Evolutionary conservation across 1,140 invertebrate species (phyloP).

Genomic region (Drosophila insularis): DNA sequence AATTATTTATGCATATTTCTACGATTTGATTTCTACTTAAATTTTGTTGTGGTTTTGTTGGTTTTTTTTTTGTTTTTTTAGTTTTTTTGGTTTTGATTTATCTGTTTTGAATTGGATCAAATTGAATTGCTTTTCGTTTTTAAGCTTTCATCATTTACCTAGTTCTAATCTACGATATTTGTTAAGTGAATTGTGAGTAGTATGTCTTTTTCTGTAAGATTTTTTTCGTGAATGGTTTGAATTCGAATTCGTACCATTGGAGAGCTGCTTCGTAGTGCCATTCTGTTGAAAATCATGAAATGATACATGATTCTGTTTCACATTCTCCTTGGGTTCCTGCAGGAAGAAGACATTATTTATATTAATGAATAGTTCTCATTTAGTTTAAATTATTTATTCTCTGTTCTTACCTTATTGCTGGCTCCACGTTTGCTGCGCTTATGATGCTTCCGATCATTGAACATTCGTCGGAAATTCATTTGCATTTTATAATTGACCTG

Average conservation of each 20-base stretch:
- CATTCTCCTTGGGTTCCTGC: constrained; percentile 83
- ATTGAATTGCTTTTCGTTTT: constrained; percentile 30
- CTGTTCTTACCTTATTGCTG: constrained; percentile 86
- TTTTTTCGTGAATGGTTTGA: constrained; percentile 82
- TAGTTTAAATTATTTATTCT: neutral
- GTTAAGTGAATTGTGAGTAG: constrained; percentile 83
- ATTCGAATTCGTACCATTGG: constrained; percentile 89
- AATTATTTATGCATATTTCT: constrained; percentile 11
- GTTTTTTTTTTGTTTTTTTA: no score
- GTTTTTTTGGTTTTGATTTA: constrained; percentile 16
- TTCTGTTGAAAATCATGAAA: constrained; percentile 94
- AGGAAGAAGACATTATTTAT: neutral
- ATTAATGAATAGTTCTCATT: constrained; percentile 20
- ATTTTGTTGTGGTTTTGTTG: neutral
- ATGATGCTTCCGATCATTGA: constrained; percentile 91
- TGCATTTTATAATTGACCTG: constrained; percentile 94
- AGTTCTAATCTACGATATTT: constrained; percentile 83
- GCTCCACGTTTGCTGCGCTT: constrained; percentile 90
- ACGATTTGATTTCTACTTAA: constrained; percentile 19
- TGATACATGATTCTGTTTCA: constrained; percentile 91
- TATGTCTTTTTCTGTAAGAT: constrained; percentile 83
- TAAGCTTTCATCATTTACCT: constrained; percentile 79
- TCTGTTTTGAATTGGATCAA: constrained; percentile 20
- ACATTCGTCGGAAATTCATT: constrained; percentile 93
- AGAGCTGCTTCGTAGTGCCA: constrained; percentile 92